Evolutionary conservation across 2,888 invertebrate species (phyloP), one percentile per base, ranked within the genome.

Genomic region (Ochropacha duplaris): DNA sequence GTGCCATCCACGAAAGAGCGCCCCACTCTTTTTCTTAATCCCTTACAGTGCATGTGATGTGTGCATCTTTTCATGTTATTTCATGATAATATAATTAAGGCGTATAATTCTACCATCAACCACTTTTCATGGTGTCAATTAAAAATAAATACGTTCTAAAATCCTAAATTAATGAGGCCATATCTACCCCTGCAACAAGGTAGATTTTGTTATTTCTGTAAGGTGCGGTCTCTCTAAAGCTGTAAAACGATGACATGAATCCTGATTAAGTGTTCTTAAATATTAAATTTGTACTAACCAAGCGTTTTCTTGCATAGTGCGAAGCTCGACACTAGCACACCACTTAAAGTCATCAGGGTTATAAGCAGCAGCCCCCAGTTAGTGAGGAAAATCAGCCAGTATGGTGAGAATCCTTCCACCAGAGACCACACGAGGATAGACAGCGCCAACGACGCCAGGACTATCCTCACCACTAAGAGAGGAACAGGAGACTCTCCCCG

Each of bases 351-450:
- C 72, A 82, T 82, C 55, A 74, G 54, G 2, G 77, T 72, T 26
- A 89, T 61, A 54, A 90, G 71, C 22, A 90, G 55, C 11, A 90
- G 68, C 0, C 91, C 92, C 92, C 92, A 92, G 73, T 92, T 90
- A 22, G 92, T 92, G 59, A 92, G 85, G 71, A 80, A 92, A 51
- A 88, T 78, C 54, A 87, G 69, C 88, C 89, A 92, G 72, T 77
- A 75, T 0, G 74, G 70, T 24, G 61, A 77, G 16, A 72, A 63
- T 0, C 76, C 79, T 31, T 74, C 78, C 9, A 65, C 60, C 55
- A 89, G 54, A 1, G 91, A 85, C 90, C 90, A 92, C 14, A 66
- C 61, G 31, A 90, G 76, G 54, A 90, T 82, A 22, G 70, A 81
- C 50, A 84, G 50, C 5, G 87, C 78, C 26, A 77, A 54, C 16